These are phyloP conservation scores for Nymphalis c-album DNA, from an alignment of 2,888 invertebrate genomes.

Conservation along the genomic window DNA sequence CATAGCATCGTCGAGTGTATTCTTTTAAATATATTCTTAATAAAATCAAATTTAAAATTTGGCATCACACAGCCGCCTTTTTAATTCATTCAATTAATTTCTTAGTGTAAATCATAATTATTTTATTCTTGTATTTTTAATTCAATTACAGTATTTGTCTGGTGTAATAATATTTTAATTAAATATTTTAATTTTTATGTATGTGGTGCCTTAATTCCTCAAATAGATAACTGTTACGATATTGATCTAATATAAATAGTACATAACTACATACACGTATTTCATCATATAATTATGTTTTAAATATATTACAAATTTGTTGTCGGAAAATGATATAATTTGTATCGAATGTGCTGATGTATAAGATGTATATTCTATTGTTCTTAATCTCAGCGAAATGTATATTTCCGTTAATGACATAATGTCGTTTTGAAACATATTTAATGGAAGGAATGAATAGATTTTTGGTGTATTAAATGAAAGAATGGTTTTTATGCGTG, in stretches of 20 bases:
- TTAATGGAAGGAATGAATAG: constrained; percentile 44
- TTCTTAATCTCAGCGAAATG: constrained; percentile 55
- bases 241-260: constrained; percentile 26
- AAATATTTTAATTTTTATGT: constrained; percentile 59
- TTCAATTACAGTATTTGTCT: constrained; percentile 68
- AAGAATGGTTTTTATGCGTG: constrained; percentile 65
- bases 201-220: constrained; percentile 75
- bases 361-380: constrained; percentile 39
- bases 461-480: constrained; percentile 55
- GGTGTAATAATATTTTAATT: constrained; percentile 64
- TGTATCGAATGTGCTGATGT: constrained; percentile 39
- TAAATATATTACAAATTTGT: constrained; percentile 36
- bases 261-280: constrained; percentile 26
- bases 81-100: constrained; percentile 42
- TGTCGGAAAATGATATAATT: constrained; percentile 42
- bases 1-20: constrained; percentile 27
- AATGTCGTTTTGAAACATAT: constrained; percentile 50
- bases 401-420: constrained; percentile 55
- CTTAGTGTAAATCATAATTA: constrained; percentile 46
- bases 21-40: constrained; percentile 18
- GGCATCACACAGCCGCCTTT: constrained; percentile 58
- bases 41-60: constrained; percentile 37
- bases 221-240: constrained; percentile 37
- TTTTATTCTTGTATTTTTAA: constrained; percentile 50
- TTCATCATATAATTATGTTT: constrained; percentile 32